Percentiles rank a stretch among this genome's conserved stretches.
These are phyloP conservation scores for Lepisosteus osseus DNA, from an alignment of 2,113 vertebrate genomes.

Conservation along the genomic window DNA sequence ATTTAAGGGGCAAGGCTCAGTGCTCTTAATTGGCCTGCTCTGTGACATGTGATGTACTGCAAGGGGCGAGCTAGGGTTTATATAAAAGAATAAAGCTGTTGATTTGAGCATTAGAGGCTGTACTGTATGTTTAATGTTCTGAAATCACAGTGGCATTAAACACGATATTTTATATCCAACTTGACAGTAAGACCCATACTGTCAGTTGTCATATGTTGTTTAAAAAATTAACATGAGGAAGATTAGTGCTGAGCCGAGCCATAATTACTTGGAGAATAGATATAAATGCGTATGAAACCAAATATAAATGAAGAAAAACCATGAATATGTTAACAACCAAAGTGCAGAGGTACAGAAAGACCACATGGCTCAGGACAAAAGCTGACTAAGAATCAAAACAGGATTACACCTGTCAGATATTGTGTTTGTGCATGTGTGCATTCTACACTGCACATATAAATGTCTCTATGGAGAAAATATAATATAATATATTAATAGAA, in stretches of 20 bases:
- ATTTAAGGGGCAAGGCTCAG: too few species aligned
- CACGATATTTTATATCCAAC: slow-evolving; percentile 60
- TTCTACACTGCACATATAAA: too few species aligned
- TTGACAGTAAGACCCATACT: slow-evolving; percentile 25
- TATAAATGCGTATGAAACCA: slow-evolving; percentile 54
- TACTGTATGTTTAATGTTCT: slow-evolving; percentile 35
- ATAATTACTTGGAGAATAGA: background rate
- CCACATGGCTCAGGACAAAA: too few species aligned
- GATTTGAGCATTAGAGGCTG: slow-evolving; percentile 52
- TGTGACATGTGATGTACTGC: too few species aligned
- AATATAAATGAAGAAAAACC: slow-evolving; percentile 43
- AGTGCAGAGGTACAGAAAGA: slow-evolving; percentile 3
- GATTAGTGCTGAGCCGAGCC: slow-evolving; percentile 55
- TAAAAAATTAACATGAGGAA: slow-evolving; percentile 67
- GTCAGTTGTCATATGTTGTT: slow-evolving; percentile 24
- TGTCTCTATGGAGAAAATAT: too few species aligned
- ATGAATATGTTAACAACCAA: slow-evolving; percentile 37
- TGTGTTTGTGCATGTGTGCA: too few species aligned
- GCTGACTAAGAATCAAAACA: too few species aligned
- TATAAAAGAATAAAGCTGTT: slow-evolving; percentile 62
- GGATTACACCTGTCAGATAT: too few species aligned
- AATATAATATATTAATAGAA: too few species aligned
- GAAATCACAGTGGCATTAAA: slow-evolving; percentile 60
- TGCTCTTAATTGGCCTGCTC: too few species aligned
- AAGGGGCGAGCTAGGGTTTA: too few species aligned